A percentile compares a stretch with the other conserved stretches of the same genome.
Evolutionary conservation across 2,113 vertebrate species (phyloP).

Genomic region (Irena cyanogastra): DNA sequence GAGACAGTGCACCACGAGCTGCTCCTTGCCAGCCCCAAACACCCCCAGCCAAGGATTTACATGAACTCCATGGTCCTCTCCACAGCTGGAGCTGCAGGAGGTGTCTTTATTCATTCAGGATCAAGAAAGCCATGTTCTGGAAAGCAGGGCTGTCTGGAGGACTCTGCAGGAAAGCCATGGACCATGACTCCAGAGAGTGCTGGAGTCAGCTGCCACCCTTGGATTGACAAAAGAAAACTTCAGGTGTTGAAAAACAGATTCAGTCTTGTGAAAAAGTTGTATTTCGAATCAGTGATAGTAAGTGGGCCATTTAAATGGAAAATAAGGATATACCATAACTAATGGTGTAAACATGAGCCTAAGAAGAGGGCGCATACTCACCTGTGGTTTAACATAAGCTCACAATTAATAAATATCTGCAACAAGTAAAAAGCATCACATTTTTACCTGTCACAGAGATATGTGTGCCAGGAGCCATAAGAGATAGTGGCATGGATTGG

Average conservation of each 20-base stretch:
- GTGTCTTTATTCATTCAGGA: background rate
- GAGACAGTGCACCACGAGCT: background rate
- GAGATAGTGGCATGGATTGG: background rate
- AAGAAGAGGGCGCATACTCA: background rate
- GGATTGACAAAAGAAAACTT: background rate
- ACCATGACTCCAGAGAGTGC: accelerated
- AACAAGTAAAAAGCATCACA: background rate
- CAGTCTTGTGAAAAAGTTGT: background rate
- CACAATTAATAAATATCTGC: background rate
- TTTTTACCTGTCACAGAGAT: background rate
- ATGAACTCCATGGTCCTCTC: background rate
- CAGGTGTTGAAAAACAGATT: background rate
- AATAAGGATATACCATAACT: background rate
- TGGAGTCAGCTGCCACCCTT: background rate
- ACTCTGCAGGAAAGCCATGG: background rate
- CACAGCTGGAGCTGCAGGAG: background rate
- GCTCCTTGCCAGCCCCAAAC: background rate
- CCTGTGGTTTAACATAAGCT: accelerated
- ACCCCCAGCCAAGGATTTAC: background rate
- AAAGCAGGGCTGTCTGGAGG: background rate
- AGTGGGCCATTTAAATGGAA: background rate
- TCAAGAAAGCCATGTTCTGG: background rate
- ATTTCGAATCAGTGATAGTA: background rate
- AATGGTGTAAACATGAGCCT: background rate
- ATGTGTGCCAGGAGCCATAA: background rate